Evolutionary conservation across 1,140 invertebrate genomes (phyloP), one percentile per base, ranked within the genome.

Genomic region (Nixonia krombeini): DNA sequence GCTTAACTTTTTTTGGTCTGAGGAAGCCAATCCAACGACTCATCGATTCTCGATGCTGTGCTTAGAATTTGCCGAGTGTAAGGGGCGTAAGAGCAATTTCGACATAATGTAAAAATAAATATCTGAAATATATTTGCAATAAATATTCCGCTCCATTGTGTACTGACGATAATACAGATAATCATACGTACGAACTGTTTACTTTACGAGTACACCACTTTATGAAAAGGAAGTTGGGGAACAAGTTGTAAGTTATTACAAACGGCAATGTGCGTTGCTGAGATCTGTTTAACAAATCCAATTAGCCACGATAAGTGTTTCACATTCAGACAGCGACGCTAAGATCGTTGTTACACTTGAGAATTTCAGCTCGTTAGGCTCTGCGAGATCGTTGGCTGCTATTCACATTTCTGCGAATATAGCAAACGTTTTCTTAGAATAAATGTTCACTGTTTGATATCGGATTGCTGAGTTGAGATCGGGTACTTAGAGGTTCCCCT

Each of bases 371-470:
- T 56, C 56, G 26, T 61, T 61, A 59, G 21, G 37, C 31, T n/a
- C 47, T 51, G 46, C 44, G 35, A 1, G 25, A n/a, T 2, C 52
- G 46, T 9, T 58, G 58, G 42, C n/a, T 9, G 7, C 56, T 46
- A 47, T 56, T 63, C 46, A 40, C 35, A 49, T 53, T 51, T 38
- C 12, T 21, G n/a, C n/a, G 44, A n/a, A 53, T 57, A 42, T 18
- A 4, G 18, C 15, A 5, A 38, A 9, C 23, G 21, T 5, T 13
- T 26, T 10, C 15, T 44, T 18, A 1, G n/a, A 12, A 8, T 42
- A 50, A 58, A 53, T 51, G 49, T 52, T 65, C 56, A 47, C 58
- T 52, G 40, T 40, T 56, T 38, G 29, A 38, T 51, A 70, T 51
- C 49, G 33, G 37, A 57, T 62, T 65, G 45, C 52, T 40, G 25